These are phyloP conservation scores for Axea sp. DNA, from an alignment of 2,888 invertebrate species.

Conservation along the genomic window DNA sequence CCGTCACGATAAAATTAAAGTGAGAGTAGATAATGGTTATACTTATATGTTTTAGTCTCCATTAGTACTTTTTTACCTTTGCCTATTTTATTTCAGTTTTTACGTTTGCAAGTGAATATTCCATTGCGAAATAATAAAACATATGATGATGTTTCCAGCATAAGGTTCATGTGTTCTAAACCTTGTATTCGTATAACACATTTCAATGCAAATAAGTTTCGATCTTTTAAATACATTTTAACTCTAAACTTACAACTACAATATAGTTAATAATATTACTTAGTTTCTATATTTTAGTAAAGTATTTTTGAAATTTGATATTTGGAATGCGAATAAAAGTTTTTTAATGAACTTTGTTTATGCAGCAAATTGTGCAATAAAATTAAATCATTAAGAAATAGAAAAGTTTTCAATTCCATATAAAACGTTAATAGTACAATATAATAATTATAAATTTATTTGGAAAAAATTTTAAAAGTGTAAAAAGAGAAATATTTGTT, in stretches of 20 bases:
- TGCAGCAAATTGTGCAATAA: not conserved
- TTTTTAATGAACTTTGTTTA: constrained; percentile 3
- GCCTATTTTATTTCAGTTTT: no score
- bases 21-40: no score
- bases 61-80: no score
- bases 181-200: constrained; percentile 33
- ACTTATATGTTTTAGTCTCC: no score
- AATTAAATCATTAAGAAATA: not conserved
- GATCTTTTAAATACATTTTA: constrained; percentile 34
- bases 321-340: not conserved
- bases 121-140: no score
- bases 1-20: no score
- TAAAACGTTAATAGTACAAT: no score
- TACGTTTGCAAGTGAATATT: no score
- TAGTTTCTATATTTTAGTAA: not conserved
- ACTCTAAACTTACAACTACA: constrained; percentile 6
- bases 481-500: not conserved
- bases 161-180: constrained; percentile 55
- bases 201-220: constrained; percentile 31
- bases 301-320: not conserved
- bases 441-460: no score
- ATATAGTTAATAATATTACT: constrained; percentile 2
- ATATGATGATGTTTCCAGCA: constrained; percentile 25
- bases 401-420: not conserved
- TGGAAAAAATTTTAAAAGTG: no score